Base-by-base conservation (phyloP, 1,140 invertebrate genomes). In the Acarapis woodi region DNA sequence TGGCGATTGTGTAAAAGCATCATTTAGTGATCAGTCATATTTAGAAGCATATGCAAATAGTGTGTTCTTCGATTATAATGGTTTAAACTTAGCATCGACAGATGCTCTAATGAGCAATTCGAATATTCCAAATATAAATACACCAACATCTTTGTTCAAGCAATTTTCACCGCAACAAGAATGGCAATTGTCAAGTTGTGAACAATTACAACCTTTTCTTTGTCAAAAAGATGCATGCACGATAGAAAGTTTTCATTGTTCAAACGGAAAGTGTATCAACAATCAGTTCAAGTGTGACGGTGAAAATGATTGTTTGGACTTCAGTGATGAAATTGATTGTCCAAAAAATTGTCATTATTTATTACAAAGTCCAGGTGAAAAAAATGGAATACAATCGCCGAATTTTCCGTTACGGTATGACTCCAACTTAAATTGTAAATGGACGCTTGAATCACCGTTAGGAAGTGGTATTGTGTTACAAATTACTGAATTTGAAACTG, bases 401-500 rank as follows among this genome's bases (percentile, higher is more conserved):
- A 83, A 80, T 52, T 90, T 85, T 56, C 83, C 85, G 2, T 73
- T 80, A 46, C 79, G 80, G 49, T 93, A 94, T 53, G 65, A 67
- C 37, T 64, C 79, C 2, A 66, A 87, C 35, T 70, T 71, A 37
- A 79, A 88, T 50, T 94, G 85, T 54, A 85, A 85, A 58, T 94
- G 87, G 85, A 88, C 83, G 1, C 59, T 96, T 32, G 85, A 94
- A 61, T 83, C 80, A 20, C 83, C 83, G 3, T 69, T 88, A 56
- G 85, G 85, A 28, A 78, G 85, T 53, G 83, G 82, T 48, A 82
- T 90, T 42, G 65, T 83, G 23, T 59, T 88, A 38, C 62, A 90
- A 67, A 87, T 94, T 56, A 79, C 80, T 63, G 77, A 87, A 59
- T 93, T 96, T 56, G 82, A 87, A 52, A 94, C 85, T 3, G 87